Percentiles rank a stretch among this genome's conserved stretches.
Conservation (phyloP, 2,113 vertebrate species). For the Myrmecobius fasciatus region DNA sequence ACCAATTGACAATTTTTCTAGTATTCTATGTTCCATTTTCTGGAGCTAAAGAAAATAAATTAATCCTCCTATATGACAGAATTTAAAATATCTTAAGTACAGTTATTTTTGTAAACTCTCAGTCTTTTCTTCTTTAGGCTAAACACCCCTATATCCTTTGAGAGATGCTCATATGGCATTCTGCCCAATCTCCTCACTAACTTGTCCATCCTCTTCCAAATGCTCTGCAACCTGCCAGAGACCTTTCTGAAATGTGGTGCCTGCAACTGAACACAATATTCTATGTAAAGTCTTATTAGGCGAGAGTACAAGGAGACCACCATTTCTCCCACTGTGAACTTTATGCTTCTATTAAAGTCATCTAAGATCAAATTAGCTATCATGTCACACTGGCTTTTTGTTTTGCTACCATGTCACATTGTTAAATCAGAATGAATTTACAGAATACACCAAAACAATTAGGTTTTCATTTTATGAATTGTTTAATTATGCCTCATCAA, state of each 20-base stretch:
- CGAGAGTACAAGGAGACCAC: not conserved
- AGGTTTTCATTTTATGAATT: not conserved
- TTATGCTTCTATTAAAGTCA: not conserved
- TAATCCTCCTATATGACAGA: no score
- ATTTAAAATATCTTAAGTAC: no score
- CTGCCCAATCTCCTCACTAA: no score
- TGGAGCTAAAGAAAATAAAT: no score
- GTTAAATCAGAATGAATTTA: not conserved
- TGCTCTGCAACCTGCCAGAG: not conserved
- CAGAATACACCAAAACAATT: not conserved
- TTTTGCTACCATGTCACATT: not conserved
- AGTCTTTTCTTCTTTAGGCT: no score
- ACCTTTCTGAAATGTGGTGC: not conserved
- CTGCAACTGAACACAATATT: not conserved
- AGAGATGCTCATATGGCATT: no score
- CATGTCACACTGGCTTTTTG: no score
- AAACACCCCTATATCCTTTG: no score
- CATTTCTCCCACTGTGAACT: not conserved
- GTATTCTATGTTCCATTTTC: no score
- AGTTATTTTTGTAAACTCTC: no score
- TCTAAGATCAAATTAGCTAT: not conserved
- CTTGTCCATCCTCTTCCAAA: no score
- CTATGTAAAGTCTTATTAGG: not conserved
- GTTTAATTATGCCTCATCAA: not conserved
- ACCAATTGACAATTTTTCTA: no score